A percentile compares a stretch with the other conserved stretches of the same genome.
Evolutionary conservation across 2,797 vertebrate species (phyloP).

Genomic region (Distichodus sexfasciatus): DNA sequence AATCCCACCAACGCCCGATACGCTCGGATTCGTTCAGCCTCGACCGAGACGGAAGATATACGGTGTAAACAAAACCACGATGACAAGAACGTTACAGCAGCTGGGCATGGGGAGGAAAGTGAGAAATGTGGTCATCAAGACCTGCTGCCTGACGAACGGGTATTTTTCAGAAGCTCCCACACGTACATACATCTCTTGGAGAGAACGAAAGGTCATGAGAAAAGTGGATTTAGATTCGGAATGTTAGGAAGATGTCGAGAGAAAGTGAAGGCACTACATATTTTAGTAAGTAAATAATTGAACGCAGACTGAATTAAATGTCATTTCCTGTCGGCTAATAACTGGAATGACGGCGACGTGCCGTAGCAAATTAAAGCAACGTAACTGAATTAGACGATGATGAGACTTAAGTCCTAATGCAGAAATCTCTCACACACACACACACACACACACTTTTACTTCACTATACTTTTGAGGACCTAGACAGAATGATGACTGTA

Average conservation of each 20-base stretch:
- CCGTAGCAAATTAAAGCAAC: not conserved
- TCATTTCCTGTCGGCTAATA: not conserved
- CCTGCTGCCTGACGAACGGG: not conserved
- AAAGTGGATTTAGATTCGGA: not conserved
- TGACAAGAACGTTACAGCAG: constrained; percentile 22
- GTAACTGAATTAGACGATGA: not conserved
- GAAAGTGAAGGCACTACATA: too few species aligned
- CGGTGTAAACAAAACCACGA: constrained; percentile 14
- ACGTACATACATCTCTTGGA: not conserved
- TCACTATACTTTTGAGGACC: too few species aligned
- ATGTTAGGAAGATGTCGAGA: not conserved
- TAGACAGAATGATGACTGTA: too few species aligned
- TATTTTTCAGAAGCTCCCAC: constrained; percentile 10
- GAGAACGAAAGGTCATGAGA: constrained; percentile 8
- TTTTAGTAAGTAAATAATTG: not conserved
- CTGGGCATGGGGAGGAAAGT: not conserved
- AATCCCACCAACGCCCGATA: constrained; percentile 26
- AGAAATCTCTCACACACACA: too few species aligned
- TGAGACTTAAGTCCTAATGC: too few species aligned
- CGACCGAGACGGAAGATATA: constrained; percentile 17
- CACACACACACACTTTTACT: too few species aligned
- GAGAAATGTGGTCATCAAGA: not conserved
- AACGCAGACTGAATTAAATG: not conserved
- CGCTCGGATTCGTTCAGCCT: constrained; percentile 20
- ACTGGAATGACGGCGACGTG: not conserved